phyloP scores from a whole-genome alignment of 2,797 vertebrate species.

The Coregonus ussuriensis region DNA sequence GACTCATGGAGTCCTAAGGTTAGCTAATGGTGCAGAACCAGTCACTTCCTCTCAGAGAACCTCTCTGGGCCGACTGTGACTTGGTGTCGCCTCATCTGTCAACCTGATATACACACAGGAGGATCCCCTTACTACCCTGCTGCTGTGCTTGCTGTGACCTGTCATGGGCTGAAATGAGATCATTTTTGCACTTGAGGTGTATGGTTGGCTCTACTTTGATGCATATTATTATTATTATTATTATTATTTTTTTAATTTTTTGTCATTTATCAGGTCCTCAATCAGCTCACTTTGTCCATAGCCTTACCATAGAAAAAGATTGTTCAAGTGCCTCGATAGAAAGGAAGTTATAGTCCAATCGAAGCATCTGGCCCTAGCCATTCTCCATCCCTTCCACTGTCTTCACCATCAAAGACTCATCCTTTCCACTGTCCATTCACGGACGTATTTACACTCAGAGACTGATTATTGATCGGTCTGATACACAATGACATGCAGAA shows the following conservation, averaged over 20 bases:
- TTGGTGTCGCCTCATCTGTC: constrained; percentile 7
- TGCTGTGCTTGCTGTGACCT: neutral
- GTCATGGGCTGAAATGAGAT: constrained; percentile 1
- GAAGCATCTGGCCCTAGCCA: neutral
- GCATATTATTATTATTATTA: neutral
- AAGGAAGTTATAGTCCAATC: neutral
- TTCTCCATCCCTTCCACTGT: neutral
- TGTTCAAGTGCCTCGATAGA: neutral
- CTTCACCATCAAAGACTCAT: neutral
- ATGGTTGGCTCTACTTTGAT: neutral
- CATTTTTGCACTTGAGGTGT: neutral
- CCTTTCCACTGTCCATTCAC: neutral
- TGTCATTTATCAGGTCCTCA: neutral
- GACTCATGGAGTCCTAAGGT: constrained; percentile 45
- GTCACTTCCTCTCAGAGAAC: neutral
- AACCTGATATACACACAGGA: constrained; percentile 19
- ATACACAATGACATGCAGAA: neutral
- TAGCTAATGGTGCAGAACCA: constrained; percentile 33
- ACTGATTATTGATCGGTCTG: neutral
- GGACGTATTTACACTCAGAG: neutral
- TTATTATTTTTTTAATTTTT: neutral
- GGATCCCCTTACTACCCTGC: neutral
- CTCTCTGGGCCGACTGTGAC: neutral
- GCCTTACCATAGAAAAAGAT: neutral
- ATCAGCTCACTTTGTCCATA: neutral